These are phyloP conservation scores for Lagopus muta DNA, from an alignment of 2,113 vertebrate genomes.

Conservation along the genomic window DNA sequence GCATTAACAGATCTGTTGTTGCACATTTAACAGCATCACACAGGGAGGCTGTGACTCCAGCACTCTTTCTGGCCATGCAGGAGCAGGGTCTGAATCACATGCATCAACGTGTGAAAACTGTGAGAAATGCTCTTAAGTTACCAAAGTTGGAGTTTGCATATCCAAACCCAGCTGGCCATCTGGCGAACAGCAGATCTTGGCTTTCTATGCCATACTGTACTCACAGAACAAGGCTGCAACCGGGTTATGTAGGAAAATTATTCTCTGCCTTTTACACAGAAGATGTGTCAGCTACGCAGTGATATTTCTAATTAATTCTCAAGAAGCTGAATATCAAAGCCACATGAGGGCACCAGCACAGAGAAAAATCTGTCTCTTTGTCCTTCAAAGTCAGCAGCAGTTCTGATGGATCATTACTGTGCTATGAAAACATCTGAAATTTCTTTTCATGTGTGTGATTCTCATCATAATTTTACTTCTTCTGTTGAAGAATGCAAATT, in stretches of 20 bases:
- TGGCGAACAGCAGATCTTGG: not conserved
- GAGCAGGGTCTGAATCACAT: not conserved
- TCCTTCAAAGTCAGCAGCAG: not conserved
- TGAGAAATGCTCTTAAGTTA: not conserved
- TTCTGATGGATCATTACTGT: not conserved
- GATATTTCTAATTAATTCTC: not conserved
- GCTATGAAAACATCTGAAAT: not conserved
- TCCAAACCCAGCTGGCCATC: not conserved
- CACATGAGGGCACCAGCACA: slow-evolving; percentile 75
- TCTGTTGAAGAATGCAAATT: not conserved
- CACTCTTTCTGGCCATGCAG: not conserved
- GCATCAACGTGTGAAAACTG: not conserved
- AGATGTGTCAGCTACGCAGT: not conserved
- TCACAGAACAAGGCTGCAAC: not conserved
- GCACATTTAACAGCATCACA: not conserved
- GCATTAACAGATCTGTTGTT: not conserved
- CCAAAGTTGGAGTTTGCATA: not conserved
- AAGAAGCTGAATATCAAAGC: slow-evolving; percentile 57
- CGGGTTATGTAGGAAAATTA: not conserved
- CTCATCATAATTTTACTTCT: not conserved
- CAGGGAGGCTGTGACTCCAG: not conserved
- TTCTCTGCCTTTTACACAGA: not conserved
- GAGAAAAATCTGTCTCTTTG: slow-evolving; percentile 29
- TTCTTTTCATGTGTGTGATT: not conserved
- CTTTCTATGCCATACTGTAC: not conserved